Evolutionary conservation across 1,140 invertebrate species (phyloP), one percentile per base, ranked within the genome.

Genomic region (Homalodisca vitripennis): DNA sequence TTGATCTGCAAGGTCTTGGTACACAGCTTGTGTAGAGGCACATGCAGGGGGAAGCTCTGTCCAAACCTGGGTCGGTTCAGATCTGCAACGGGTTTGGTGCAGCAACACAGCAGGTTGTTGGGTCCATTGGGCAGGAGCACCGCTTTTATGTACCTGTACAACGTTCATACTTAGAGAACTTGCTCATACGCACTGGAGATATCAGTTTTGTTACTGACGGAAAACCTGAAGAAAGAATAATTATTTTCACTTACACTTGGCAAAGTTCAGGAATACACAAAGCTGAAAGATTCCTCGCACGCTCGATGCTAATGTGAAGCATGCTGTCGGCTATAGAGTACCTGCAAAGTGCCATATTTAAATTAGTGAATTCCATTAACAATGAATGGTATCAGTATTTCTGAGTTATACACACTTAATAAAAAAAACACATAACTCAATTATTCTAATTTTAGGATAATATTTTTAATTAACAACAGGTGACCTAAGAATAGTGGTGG

Each of bases 1-100:
- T 94, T 93, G 51, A 97, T 87, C 82, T 97, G 94, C 66, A 97
- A 78, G 20, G 94, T 97, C 82, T 95, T 94, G 31, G 88, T 89
- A 74, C 86, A 87, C 27, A 95, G 81, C 78, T 91, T 92, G 74
- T 86, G 87, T 46, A 90, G 81, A 67, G 89, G 85, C 70, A 95
- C 87, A 71, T 85, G 81, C 73, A 94, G 85, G 12, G 87, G 85
- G 78, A 94, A 94, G 67, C 84, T 88, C 80, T 95, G 91, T 34
- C 88, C 89, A 75, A 94, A 93, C 48, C 87, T 89, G 32, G 92
- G 90, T 78, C 91, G 90, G 68, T 86, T 85, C 63, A 92, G 81
- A 77, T 93, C 89, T n/a, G 83, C 81, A 17, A 90, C 80, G 69
- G 85, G 79, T 83, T 89, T 89, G 68, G 92, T 94, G 75, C 87